Percentiles rank a stretch among this genome's conserved stretches.
phyloP scores from a whole-genome alignment of 64 coral and sea anemone species.

The Acropora tenuis region DNA sequence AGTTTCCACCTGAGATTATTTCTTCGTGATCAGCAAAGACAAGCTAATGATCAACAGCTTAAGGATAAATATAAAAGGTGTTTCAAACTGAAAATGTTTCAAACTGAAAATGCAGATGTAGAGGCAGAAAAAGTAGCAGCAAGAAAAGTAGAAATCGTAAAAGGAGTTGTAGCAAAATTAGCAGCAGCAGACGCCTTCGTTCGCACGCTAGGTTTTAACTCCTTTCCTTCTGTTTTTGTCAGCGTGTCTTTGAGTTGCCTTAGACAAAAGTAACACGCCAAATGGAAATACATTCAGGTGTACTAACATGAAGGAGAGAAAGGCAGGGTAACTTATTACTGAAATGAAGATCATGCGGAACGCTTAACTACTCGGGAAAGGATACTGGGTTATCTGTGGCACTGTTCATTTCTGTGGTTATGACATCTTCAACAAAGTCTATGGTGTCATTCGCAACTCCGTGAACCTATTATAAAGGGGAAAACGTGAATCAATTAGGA shows the following conservation, averaged over 20 bases:
- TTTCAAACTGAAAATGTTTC: neutral
- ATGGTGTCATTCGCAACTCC: slow-evolving; percentile 94
- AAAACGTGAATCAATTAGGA: neutral
- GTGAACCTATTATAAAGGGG: slow-evolving; percentile 71
- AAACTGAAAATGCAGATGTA: neutral
- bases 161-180: too few species aligned
- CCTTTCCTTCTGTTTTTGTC: too few species aligned
- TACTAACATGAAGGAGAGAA: too few species aligned
- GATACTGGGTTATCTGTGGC: slow-evolving; percentile 99
- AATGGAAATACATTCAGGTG: too few species aligned
- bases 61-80: neutral
- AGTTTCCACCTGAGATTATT: slow-evolving; percentile 92
- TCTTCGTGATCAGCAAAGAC: slow-evolving; percentile 89
- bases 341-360: too few species aligned
- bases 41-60: slow-evolving; percentile 53
- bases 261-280: too few species aligned
- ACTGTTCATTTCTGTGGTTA: slow-evolving; percentile 98
- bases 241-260: too few species aligned
- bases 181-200: too few species aligned
- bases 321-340: too few species aligned
- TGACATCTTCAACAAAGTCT: slow-evolving; percentile 89
- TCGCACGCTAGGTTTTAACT: too few species aligned
- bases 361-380: neutral
- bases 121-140: too few species aligned
- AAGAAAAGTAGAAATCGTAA: too few species aligned